Evolutionary conservation across 2,113 vertebrate species (phyloP), one percentile per base, ranked within the genome.

Genomic region (Trichechus manatus): DNA sequence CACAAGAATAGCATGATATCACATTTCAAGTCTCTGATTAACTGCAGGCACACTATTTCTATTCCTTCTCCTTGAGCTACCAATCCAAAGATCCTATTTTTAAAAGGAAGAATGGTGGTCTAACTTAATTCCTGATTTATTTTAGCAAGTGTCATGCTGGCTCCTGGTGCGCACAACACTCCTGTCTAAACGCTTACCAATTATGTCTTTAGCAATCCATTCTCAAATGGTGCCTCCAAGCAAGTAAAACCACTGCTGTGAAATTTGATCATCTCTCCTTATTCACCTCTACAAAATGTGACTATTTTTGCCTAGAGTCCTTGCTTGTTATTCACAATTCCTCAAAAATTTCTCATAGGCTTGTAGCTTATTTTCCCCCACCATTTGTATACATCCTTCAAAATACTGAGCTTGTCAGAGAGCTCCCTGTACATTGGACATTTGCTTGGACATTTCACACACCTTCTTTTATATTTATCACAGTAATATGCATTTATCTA

Each of bases 71-170:
- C 6, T 92, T 89, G 17, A 83, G 78, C 44, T 63, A 39, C 9
- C 22, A 94, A 27, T 29, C 70, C 74, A 59, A 93, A 89, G 8
- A 66, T 19, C 3, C 53, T 59, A 86, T 64, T 85, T 63, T 33
- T 14, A 85, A 42, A 83, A 87, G 17, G 81, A 61, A 31, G 22
- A 63, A 50, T 50, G 53, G 15, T 68, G 25, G 10, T 59, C 84
- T 92, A 39, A 39, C 42, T 36, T 81, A 91, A 61, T 78, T 91
- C 47, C 82, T 63, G 59, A 78, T 82, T 93, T 91, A 91, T 74
- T 88, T 94, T 81, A 93, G 59, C 27, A 33, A 79, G 78, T 59
- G 31, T n/a, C 8, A 15, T 27, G 0, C 39, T 82, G 53, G 14
- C 33, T 92, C 19, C 89, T 11, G 4, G 42, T 3, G 19, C 59